Conservation (phyloP, 2,797 vertebrate genomes). For the Sphenodon punctatus region DNA sequence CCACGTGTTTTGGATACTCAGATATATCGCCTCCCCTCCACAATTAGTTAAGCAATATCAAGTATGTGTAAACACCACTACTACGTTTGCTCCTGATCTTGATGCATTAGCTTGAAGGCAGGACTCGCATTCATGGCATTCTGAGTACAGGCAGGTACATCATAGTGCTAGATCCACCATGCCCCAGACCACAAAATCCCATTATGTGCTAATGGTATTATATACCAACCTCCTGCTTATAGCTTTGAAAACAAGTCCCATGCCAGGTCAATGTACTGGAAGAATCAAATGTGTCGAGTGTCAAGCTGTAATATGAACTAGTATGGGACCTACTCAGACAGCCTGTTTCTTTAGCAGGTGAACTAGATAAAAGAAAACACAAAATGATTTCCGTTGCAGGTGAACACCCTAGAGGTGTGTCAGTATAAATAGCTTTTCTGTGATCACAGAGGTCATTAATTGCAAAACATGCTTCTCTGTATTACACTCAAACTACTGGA, state of each 20-base stretch:
- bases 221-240: neutral
- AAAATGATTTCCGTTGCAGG: neutral
- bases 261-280: neutral
- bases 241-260: neutral
- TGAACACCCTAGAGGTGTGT: conserved; percentile 32
- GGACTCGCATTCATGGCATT: too few relatives aligned
- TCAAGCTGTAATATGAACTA: neutral
- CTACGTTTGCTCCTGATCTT: neutral
- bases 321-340: neutral
- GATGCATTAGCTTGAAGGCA: too few relatives aligned
- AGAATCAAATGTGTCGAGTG: neutral
- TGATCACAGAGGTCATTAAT: conserved; percentile 35
- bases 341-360: conserved; percentile 3
- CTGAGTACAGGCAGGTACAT: too few relatives aligned
- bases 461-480: neutral
- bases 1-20: too few relatives aligned
- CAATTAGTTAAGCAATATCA: neutral
- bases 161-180: neutral
- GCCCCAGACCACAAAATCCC: neutral
- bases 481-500: neutral
- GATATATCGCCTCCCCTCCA: neutral
- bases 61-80: neutral
- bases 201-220: rapidly evolving
- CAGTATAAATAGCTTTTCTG: conserved; percentile 11
- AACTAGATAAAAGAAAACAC: conserved; percentile 5